A percentile compares a stretch with the other conserved stretches of the same genome.
Evolutionary conservation across 2,113 vertebrate species (phyloP).

Genomic region (Empidonax traillii): DNA sequence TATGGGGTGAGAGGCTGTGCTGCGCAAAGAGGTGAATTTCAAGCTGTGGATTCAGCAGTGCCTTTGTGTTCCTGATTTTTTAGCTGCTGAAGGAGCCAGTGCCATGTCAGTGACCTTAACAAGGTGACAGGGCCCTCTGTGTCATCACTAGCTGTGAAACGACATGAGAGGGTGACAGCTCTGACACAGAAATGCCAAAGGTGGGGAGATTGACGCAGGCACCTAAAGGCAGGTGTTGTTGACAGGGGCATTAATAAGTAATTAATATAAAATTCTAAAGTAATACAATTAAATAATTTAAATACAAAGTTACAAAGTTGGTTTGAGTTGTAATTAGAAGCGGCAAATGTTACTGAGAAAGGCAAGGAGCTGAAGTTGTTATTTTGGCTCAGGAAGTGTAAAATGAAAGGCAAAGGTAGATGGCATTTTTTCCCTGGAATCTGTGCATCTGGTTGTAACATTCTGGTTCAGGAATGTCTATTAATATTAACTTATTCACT

Average conservation of each 20-base stretch:
- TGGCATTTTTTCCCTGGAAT: not conserved
- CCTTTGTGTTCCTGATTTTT: not conserved
- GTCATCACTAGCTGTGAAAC: not conserved
- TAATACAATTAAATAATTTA: not conserved
- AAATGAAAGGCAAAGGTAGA: not conserved
- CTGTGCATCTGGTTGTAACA: not conserved
- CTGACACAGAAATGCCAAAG: not conserved
- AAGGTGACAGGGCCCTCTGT: not conserved
- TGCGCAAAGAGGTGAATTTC: not conserved
- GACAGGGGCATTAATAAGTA: not conserved
- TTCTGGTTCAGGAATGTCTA: constrained; percentile 8
- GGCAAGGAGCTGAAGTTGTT: not conserved
- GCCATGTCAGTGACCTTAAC: not conserved
- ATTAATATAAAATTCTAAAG: not conserved
- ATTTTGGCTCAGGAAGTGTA: not conserved
- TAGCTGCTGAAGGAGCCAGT: not conserved
- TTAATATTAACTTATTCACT: constrained; percentile 27
- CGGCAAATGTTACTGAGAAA: not conserved
- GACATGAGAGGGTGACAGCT: not conserved
- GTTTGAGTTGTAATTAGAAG: not conserved
- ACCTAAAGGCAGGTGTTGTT: not conserved
- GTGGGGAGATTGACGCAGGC: not conserved
- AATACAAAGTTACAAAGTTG: not conserved
- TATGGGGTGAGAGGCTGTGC: not conserved
- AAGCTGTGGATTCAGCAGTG: not conserved